Base-by-base conservation (phyloP, 2,888 invertebrate species). In the Saturnia pavonia region DNA sequence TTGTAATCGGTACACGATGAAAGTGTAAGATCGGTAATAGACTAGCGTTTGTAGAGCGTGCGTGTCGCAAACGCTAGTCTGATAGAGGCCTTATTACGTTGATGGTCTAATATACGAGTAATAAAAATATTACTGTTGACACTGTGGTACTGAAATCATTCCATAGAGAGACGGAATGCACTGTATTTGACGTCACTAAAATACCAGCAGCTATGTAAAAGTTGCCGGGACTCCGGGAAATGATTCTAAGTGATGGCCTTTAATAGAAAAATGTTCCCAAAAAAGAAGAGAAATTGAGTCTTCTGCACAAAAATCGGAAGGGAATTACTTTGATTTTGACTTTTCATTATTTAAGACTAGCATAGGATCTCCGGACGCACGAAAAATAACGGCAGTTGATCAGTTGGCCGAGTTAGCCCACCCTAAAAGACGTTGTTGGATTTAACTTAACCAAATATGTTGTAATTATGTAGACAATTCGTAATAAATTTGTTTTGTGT, bases 391-490 rank as follows among this genome's bases (percentile, higher is more conserved):
- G 57, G 14, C 57, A 12, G 25, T 27, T 27, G 25, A 27, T 60
- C 6, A 60, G 25, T 60, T 60, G 14, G 25, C 57, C 57, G 57
- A 14, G 25, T 60, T 65, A 65, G n/a, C 65, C 65, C 65, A 65
- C 65, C 65, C 16, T 65, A 40, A n/a, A 65, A 65, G 40, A 34
- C 40, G 19, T 40, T 9, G 40, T n/a, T 65, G 65, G 75, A 72
- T n/a, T 60, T 60, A 9, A 65, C 19, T 40, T 81, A 87, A 89
- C 89, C 89, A 91, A 90, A 91, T 88, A 88, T 84, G 82, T 82
- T 80, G 2, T 60, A 60, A 60, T 57, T 57, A 45, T 77, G 81
- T 83, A 83, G 80, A 79, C 2, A 81, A 76, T 77, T 79, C 81
- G 79, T 65, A 40, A n/a, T 83, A 79, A 82, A 81, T 82, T 82